Evolutionary conservation across 2,113 vertebrate species (phyloP).

Genomic region (Corydoras sp.): DNA sequence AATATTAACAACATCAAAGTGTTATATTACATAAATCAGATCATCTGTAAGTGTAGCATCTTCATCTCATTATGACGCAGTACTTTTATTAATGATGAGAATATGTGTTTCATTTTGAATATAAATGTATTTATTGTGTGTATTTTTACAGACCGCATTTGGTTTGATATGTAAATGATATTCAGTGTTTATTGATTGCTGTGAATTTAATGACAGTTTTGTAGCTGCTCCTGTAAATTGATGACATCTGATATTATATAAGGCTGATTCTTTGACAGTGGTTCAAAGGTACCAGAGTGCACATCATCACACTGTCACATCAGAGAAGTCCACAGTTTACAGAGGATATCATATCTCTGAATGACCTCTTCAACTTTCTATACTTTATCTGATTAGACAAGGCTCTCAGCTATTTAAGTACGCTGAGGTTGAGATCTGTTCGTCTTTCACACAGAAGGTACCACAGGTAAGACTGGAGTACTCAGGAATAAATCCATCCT

Average conservation of each 20-base stretch:
- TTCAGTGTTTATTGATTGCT: neutral
- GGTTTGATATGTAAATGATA: neutral
- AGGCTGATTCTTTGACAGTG: neutral
- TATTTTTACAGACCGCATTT: neutral
- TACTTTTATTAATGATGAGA: too few species aligned
- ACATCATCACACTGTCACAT: constrained; percentile 4
- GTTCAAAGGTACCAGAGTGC: constrained; percentile 24
- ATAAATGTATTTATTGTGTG: neutral
- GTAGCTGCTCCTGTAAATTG: too few species aligned
- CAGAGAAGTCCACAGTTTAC: constrained; percentile 27
- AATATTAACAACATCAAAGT: neutral
- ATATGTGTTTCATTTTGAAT: too few species aligned
- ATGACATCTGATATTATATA: neutral
- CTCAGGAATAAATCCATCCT: neutral
- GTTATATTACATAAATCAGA: neutral
- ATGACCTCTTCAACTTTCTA: constrained; percentile 23
- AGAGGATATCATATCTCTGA: constrained; percentile 41
- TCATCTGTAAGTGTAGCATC: neutral
- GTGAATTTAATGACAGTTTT: too few species aligned
- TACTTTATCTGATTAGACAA: constrained; percentile 5
- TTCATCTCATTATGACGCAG: neutral
- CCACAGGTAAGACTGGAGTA: constrained; percentile 10
- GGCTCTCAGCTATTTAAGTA: constrained; percentile 26
- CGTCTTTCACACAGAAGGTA: constrained; percentile 10
- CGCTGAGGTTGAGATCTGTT: neutral